Base-by-base conservation (phyloP, 2,888 invertebrate genomes). In the Lathronympha strigana region DNA sequence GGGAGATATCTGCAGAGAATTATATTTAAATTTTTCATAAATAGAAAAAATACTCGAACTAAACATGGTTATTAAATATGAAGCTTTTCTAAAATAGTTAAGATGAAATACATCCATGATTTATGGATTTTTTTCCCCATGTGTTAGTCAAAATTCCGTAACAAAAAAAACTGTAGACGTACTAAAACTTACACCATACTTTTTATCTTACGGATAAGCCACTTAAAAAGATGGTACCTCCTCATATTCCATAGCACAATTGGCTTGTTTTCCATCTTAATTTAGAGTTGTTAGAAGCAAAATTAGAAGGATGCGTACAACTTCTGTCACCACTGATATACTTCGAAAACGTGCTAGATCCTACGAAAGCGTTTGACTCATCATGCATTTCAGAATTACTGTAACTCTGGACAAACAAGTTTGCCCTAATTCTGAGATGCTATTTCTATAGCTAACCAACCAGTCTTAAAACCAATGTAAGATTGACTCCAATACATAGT, bases 351-450 rank as follows among this genome's bases (percentile, higher is more conserved):
- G 21, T 4, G 9, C 8, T n/a, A 21, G 23, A 53, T 1, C 8
- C 19, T 17, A 17, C 28, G n/a, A 0, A 28, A 0, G n/a, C 43
- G 19, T 19, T 57, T 31, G 43, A 45, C 8, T 43, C 43, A 43
- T 28, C 31, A 25, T 13, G 19, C 57, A n/a, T 31, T 57, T 45
- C 28, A 13, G 28, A 31, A 57, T n/a, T n/a, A n/a, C 4, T 6
- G 43, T 17, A 43, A 38, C 4, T 43, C 38, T 28, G 21, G 8
- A 57, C 57, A 31, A 57, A 57, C 57, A 45, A 57, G 23, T 49
- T 36, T 31, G 57, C 43, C 45, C 57, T 9, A 45, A 45, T 45
- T 57, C 28, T n/a, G 33, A 2, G 13, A 21, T 45, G 8, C 13
- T 45, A 45, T 45, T 21, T 13, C 13, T 11, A 13, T 21, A 19